Conservation (phyloP, 1,140 invertebrate genomes). For the Drosophila mayri region DNA sequence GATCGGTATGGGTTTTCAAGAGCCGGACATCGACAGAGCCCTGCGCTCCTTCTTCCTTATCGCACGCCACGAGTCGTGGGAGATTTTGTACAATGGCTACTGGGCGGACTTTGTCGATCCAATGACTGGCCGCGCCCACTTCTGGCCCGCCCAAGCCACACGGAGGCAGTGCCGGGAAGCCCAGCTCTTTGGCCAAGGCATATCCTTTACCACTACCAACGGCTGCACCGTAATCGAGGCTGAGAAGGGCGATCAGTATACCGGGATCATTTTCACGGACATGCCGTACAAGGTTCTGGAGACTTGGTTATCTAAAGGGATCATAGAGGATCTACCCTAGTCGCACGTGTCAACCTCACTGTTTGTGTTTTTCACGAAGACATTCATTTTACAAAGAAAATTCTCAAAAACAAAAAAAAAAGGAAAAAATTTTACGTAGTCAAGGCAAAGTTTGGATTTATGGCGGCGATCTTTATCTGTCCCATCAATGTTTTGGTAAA, state of each 20-base stretch:
- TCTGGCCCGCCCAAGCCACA: constrained; percentile 3
- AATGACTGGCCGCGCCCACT: constrained; percentile 60
- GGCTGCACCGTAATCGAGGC: constrained; percentile 59
- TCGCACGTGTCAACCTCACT: constrained; percentile 2
- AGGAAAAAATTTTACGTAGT: constrained; percentile 16
- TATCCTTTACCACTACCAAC: constrained; percentile 28
- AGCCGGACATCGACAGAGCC: constrained; percentile 38
- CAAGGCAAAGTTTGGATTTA: neutral
- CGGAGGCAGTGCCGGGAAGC: constrained; percentile 6
- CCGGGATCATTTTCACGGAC: constrained; percentile 61
- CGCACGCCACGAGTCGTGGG: constrained; percentile 26
- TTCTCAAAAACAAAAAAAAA: neutral
- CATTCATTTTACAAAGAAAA: neutral
- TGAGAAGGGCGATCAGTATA: constrained; percentile 36
- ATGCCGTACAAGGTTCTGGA: constrained; percentile 33
- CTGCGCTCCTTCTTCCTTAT: constrained; percentile 53
- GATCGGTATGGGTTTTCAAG: constrained; percentile 42
- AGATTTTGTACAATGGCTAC: constrained; percentile 51
- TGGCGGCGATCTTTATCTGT: neutral
- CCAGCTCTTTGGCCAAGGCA: constrained; percentile 31
- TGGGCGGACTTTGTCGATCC: constrained; percentile 73
- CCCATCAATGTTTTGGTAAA: neutral
- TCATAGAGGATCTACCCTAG: too few relatives aligned
- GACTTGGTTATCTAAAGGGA: neutral
- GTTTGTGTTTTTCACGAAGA: neutral